A percentile compares a stretch with the other conserved stretches of the same genome.
These are phyloP conservation scores for Leptinotarsa undecemlineata DNA, from an alignment of 1,140 invertebrate species.

Conservation along the genomic window DNA sequence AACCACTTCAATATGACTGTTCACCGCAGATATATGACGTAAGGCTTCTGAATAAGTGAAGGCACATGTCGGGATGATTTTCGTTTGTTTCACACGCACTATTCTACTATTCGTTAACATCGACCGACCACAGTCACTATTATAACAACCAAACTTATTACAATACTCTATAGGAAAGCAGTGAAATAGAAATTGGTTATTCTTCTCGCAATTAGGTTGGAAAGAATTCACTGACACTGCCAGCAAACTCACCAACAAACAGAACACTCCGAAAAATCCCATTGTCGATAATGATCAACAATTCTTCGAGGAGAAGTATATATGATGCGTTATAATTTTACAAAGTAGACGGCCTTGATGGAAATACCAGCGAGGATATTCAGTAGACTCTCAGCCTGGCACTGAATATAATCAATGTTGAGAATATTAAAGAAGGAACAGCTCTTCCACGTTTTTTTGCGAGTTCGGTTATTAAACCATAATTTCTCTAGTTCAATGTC, in stretches of 20 bases:
- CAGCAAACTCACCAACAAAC: background rate
- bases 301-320: background rate
- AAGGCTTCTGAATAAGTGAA: background rate
- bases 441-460: no score
- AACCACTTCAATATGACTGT: background rate
- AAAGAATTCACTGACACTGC: background rate
- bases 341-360: background rate
- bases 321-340: background rate
- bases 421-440: no score
- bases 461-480: no score
- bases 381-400: no score
- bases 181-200: conserved; percentile 5
- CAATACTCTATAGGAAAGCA: conserved; percentile 12
- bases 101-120: background rate
- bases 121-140: background rate
- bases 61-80: conserved; percentile 9
- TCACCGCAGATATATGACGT: background rate
- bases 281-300: background rate
- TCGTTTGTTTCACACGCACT: background rate
- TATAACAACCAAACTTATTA: background rate
- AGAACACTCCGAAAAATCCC: background rate
- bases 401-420: no score
- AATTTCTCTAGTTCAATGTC: no score
- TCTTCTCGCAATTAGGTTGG: background rate
- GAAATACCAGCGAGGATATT: no score